A percentile compares a stretch with the other conserved stretches of the same genome.
phyloP scores from a whole-genome alignment of 2,888 invertebrate genomes.

The Oscheius onirici region DNA sequence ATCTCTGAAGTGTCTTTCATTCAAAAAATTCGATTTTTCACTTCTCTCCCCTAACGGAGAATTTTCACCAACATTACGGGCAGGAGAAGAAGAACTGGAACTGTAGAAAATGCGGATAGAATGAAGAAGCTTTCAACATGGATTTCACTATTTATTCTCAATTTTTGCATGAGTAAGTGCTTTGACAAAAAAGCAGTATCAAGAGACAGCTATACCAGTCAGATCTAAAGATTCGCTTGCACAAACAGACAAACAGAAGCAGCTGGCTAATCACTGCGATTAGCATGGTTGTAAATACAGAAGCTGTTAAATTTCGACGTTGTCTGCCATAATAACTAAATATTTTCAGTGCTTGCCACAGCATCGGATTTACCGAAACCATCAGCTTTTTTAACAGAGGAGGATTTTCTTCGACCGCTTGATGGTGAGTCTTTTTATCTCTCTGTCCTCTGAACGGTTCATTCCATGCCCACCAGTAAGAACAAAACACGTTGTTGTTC shows the following conservation, averaged over 20 bases:
- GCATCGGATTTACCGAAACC: not conserved
- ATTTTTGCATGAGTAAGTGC: not conserved
- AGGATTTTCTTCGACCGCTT: constrained; percentile 55
- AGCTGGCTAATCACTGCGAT: constrained; percentile 6
- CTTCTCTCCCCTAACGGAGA: constrained; percentile 28
- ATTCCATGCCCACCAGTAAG: not conserved
- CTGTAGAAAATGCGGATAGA: constrained; percentile 17
- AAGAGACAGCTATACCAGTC: not conserved
- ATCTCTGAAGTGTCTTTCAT: not conserved
- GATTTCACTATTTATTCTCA: not conserved
- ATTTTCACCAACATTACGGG: constrained; percentile 15
- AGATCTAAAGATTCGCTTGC: not conserved
- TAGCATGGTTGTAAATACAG: not conserved
- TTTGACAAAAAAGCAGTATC: not conserved
- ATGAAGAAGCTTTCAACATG: constrained; percentile 11
- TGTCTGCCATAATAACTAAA: not conserved
- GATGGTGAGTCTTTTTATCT: constrained; percentile 54
- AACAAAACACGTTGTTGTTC: not conserved
- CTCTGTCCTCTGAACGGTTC: too few species aligned
- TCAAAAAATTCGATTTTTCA: not conserved
- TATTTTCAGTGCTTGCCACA: constrained; percentile 6
- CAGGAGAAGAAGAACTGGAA: not conserved
- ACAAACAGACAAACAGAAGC: constrained; percentile 4
- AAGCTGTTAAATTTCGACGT: not conserved
- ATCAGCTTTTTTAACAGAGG: constrained; percentile 52